Base-by-base conservation (phyloP, 1,140 invertebrate species). In the Hyles vespertilio region DNA sequence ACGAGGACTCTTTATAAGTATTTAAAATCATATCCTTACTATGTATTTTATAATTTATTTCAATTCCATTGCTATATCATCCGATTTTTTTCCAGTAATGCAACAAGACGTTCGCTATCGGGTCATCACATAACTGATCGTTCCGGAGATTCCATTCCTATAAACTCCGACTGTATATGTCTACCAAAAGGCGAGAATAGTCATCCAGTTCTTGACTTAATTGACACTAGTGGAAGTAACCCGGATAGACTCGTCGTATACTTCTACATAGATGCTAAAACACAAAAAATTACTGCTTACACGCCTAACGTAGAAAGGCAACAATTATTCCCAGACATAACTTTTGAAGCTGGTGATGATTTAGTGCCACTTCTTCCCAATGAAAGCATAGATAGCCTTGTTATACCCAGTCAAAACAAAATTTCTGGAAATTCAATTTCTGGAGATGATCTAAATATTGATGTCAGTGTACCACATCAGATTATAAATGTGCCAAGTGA, bases 161-260 rank as follows among this genome's bases (percentile, higher is more conserved):
- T 32, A 34, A 33, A 33, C 3, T 32, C 36, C 36, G 33, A 57
- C 11, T 73, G 71, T 54, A n/a, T 64, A 22, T 73, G 71, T 8
- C 48, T 58, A 55, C 10, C 53, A 46, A 63, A 52, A 36, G 49
- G 40, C 8, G 4, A 44, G 11, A 58, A 53, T 6, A 34, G 11
- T 6, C 44, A 47, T 43, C 49, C 53, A n/a, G 44, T 73, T 3
- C 40, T 50, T 36, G 36, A 67, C 10, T 8, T 50, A 11, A 11
- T 72, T 3, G 62, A 59, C 11, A 10, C 60, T 7, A n/a, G 53
- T 3, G 32, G 53, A 10, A 51, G 52, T 6, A 55, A 58, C 2
- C 7, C 64, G 10, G 56, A 77, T 56, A 65, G 74, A 52, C 9
- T 72, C 22, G 74, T 74, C 1, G 36, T 77, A 4, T 74, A 67